phyloP scores from a whole-genome alignment of 64 coral and sea anemone species.

The Dendrophyllia cribrosa region DNA sequence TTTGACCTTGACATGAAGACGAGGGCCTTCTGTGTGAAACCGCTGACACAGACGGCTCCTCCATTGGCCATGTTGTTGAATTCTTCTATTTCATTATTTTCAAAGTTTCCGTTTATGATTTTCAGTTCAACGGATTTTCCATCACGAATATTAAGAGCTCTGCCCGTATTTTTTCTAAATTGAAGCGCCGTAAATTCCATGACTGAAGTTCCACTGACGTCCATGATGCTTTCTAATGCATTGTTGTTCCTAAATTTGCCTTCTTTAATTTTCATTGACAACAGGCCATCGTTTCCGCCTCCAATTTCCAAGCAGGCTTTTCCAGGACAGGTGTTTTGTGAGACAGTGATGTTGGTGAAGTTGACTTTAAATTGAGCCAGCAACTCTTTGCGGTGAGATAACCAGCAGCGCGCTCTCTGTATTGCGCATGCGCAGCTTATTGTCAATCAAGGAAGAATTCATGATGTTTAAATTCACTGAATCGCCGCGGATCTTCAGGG shows the following conservation, averaged over 20 bases:
- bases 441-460: not conserved
- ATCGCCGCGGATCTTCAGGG: not conserved
- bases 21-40: not conserved
- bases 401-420: not conserved
- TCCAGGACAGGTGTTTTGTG: not conserved
- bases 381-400: not conserved
- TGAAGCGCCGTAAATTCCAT: not conserved
- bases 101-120: not conserved
- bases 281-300: not conserved
- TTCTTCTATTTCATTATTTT: not conserved
- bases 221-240: not conserved
- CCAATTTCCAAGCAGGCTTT: constrained; percentile 4
- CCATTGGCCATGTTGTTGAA: not conserved
- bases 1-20: constrained; percentile 26
- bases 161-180: not conserved
- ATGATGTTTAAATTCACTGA: not conserved
- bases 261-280: not conserved
- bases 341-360: not conserved
- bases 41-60: constrained; percentile 21
- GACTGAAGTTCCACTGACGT: not conserved
- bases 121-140: not conserved
- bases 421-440: not conserved
- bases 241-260: not conserved
- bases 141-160: not conserved
- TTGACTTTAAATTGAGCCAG: not conserved